Conservation (phyloP, 2,797 vertebrate genomes). For the Malurus leucopterus region DNA sequence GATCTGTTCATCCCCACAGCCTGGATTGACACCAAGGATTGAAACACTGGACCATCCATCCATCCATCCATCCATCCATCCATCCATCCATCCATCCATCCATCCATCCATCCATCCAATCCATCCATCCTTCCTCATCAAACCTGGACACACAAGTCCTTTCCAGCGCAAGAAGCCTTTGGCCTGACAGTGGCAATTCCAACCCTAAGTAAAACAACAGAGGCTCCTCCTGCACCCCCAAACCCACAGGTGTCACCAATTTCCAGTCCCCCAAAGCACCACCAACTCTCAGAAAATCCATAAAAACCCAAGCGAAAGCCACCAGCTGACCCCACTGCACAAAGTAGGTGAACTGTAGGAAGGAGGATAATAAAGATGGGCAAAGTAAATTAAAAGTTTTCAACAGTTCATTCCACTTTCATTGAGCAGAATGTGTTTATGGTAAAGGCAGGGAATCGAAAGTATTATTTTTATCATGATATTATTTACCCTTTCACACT, state of each 20-base stretch:
- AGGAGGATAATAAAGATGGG: neutral
- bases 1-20: neutral
- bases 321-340: neutral
- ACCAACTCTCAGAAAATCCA: neutral
- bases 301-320: neutral
- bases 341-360: neutral
- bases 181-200: accelerated
- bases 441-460: neutral
- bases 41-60: neutral
- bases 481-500: constrained; percentile 55
- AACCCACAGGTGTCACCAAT: neutral
- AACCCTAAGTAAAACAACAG: neutral
- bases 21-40: neutral
- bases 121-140: neutral
- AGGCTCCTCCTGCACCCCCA: neutral
- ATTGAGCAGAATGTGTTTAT: constrained; percentile 7
- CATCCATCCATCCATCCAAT: neutral
- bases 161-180: neutral
- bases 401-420: neutral
- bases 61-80: neutral
- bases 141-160: neutral
- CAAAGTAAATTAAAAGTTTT: neutral
- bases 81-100: too few relatives aligned
- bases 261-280: neutral
- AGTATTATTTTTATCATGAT: constrained; percentile 51